These are phyloP conservation scores for Meta bourneti DNA, from an alignment of 2,888 invertebrate species.

Conservation along the genomic window DNA sequence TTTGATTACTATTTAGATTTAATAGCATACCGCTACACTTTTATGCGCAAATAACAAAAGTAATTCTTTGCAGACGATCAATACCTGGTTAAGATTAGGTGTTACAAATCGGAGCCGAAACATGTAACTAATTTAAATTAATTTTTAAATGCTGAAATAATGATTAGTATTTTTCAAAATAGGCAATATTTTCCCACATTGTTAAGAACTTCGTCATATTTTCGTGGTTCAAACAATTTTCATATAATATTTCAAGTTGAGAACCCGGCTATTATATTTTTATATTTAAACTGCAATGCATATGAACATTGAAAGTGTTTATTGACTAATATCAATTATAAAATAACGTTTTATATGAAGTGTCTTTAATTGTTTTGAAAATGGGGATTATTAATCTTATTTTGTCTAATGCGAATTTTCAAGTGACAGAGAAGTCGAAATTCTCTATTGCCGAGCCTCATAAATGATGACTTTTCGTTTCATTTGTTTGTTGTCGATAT, in stretches of 20 bases:
- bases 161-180: not conserved
- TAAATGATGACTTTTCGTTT: not conserved
- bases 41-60: slow-evolving; percentile 60
- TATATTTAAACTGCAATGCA: no score
- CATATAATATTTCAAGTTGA: no score
- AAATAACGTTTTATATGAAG: not conserved
- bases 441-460: no score
- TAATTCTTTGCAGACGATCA: slow-evolving; percentile 67
- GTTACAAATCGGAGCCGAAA: slow-evolving; percentile 3
- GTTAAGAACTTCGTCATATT: no score
- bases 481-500: slow-evolving; percentile 60
- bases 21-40: slow-evolving; percentile 64
- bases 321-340: no score
- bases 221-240: no score
- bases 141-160: not conserved
- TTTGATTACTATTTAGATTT: slow-evolving; percentile 49
- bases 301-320: no score
- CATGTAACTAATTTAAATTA: not conserved
- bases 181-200: not conserved
- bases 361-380: not conserved
- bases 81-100: slow-evolving; percentile 51
- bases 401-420: no score
- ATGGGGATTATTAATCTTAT: no score
- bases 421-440: no score
- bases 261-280: no score